A percentile compares a stretch with the other conserved stretches of the same genome.
phyloP scores from a whole-genome alignment of 2,113 vertebrate species.

The Ancistrus triradiatus region DNA sequence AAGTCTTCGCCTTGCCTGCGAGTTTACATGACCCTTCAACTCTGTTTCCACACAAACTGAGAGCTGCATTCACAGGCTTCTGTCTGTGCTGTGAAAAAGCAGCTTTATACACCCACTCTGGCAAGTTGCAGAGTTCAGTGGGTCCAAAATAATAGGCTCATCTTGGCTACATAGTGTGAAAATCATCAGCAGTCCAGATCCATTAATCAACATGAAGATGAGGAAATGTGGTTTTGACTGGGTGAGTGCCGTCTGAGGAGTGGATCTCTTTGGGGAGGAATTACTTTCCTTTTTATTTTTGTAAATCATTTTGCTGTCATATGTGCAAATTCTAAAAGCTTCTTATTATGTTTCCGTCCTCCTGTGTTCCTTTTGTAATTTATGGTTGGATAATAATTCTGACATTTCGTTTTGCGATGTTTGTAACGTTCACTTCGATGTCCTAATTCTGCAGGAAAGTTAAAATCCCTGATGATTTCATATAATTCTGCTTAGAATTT shows the following conservation, averaged over 20 bases:
- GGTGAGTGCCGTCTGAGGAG: constrained; percentile 37
- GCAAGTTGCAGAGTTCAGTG: constrained; percentile 57
- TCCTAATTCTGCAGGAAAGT: no score
- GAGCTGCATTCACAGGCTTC: constrained; percentile 58
- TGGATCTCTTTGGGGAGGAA: constrained; percentile 31
- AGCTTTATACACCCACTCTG: constrained; percentile 57
- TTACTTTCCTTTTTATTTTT: constrained; percentile 30
- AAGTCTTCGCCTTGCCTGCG: constrained; percentile 56
- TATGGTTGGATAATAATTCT: neutral
- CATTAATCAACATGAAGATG: constrained; percentile 50
- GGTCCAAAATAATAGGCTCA: constrained; percentile 55
- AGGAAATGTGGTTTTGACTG: constrained; percentile 53
- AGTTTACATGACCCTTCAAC: constrained; percentile 73
- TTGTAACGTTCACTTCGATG: no score
- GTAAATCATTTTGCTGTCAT: constrained; percentile 45
- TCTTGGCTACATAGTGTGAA: constrained; percentile 54
- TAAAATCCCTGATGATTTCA: no score
- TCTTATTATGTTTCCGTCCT: constrained; percentile 16
- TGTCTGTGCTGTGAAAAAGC: constrained; percentile 56
- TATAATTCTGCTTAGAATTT: no score
- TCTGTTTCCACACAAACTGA: constrained; percentile 57
- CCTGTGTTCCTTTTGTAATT: constrained; percentile 17
- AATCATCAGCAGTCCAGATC: constrained; percentile 52
- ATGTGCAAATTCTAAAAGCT: constrained; percentile 21
- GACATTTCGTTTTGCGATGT: no score